Percentiles rank a stretch among this genome's conserved stretches.
phyloP scores from a whole-genome alignment of 2,113 vertebrate species.

The Neoarius graeffei region DNA sequence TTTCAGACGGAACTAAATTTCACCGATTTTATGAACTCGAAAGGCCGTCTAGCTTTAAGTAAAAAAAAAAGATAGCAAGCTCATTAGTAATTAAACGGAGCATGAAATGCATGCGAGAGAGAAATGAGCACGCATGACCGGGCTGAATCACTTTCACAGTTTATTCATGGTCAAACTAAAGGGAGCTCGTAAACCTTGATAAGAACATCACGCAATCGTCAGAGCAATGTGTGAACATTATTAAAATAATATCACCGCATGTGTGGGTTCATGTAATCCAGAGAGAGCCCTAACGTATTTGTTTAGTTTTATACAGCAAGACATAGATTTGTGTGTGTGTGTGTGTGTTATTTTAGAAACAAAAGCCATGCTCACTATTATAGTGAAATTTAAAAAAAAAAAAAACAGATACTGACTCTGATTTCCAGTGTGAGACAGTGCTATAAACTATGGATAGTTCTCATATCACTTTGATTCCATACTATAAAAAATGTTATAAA shows the following conservation, averaged over 20 bases:
- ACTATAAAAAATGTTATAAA: not conserved
- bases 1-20: no score
- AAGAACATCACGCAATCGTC: not conserved
- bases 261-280: not conserved
- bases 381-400: not conserved
- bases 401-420: not conserved
- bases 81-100: not conserved
- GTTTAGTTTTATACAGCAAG: not conserved
- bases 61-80: not conserved
- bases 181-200: no score
- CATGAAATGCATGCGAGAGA: not conserved
- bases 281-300: not conserved
- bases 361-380: not conserved
- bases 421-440: not conserved
- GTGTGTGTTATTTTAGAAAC: not conserved
- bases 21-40: no score
- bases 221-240: not conserved
- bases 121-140: not conserved
- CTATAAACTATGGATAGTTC: not conserved
- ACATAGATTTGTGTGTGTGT: not conserved
- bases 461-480: not conserved
- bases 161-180: not conserved
- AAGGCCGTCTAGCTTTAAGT: no score
- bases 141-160: no score
- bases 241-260: not conserved